Base-by-base conservation (phyloP, 2,888 invertebrate species). In the Lasioglossum calceatum region DNA sequence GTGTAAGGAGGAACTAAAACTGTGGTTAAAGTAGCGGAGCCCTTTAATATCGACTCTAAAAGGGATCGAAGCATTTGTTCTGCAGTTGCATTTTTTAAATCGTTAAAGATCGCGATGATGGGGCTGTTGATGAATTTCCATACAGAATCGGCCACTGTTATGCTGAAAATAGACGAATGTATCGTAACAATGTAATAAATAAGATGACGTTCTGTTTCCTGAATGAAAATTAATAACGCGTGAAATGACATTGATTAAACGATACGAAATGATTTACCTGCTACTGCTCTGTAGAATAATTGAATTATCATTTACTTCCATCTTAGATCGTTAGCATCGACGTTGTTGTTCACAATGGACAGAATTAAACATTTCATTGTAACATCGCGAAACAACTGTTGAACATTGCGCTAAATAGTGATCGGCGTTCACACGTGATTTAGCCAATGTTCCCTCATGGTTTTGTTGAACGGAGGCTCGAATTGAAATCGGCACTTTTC, bases 61-160 rank as follows among this genome's bases (percentile, higher is more conserved):
- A 97, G 96, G 4, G 96, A 96, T 85, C 96, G 96, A n/a, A 97
- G 95, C 74, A 97, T 94, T 92, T 96, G 96, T 89, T 97, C 96
- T 10, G 97, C 96, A 71, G 96, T 96, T 64, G 96, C 96, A 91
- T 96, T 95, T 91, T 96, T 96, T 87, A 96, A 95, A 91, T 96
- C 96, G 87, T 96, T 96, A 87, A 97, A 96, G 39, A 97, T 94
- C 12, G 96, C 96, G 92, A 96, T 96, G 54, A 97, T 96, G 4
- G 97, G 96, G 44, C 96, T 96, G 92, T 97, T 96, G 90, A 97
- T 96, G 95, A 96, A 96, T 95, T 96, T 96, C 97, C 97, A 97
- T 90, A 96, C 94, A 3, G 88, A 82, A 39, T 90, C 84, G n/a
- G 87, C 86, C 12, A 86, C 84, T 23, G 86, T 79, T 61, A 77